These are phyloP conservation scores for Lissocephala sabroskyi DNA, from an alignment of 2,888 invertebrate genomes.

Conservation along the genomic window DNA sequence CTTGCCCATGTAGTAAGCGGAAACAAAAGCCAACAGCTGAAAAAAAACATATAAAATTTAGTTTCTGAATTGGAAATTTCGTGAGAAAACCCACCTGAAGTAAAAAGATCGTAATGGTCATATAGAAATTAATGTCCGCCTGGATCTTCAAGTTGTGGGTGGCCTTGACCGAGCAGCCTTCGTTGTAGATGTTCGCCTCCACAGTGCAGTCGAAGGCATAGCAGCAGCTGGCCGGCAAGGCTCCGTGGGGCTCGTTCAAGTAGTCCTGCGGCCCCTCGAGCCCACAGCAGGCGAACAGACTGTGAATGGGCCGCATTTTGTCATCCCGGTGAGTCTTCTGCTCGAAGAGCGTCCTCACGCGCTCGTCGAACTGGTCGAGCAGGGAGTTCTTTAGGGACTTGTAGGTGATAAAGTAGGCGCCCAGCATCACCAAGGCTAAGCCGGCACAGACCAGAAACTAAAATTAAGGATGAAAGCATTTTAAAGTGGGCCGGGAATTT, in stretches of 20 bases:
- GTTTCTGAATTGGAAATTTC: no score
- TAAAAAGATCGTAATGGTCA: conserved; percentile 35
- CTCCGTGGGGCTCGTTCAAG: conserved; percentile 34
- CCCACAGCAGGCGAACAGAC: conserved; percentile 59
- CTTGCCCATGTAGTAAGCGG: conserved; percentile 43
- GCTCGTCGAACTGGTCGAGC: conserved; percentile 43
- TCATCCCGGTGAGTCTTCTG: conserved; percentile 36
- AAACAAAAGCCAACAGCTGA: conserved; percentile 18
- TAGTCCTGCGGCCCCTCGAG: conserved; percentile 60
- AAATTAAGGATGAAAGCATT: not conserved
- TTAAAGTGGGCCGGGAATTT: no score
- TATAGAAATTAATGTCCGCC: conserved; percentile 41
- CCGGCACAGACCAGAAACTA: conserved; percentile 39
- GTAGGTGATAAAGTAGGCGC: conserved; percentile 50
- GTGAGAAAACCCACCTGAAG: conserved; percentile 37
- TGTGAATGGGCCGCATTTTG: conserved; percentile 58
- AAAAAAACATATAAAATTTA: not conserved
- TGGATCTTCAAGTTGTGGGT: conserved; percentile 24
- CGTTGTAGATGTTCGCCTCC: conserved; percentile 43
- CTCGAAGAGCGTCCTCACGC: conserved; percentile 46
- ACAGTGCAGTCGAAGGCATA: conserved; percentile 46
- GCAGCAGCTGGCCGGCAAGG: conserved; percentile 63
- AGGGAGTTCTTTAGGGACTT: conserved; percentile 42
- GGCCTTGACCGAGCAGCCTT: conserved; percentile 51
- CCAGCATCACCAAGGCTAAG: conserved; percentile 38